Conservation (phyloP, 2,113 vertebrate species). For the Falcunculus frontatus region DNA sequence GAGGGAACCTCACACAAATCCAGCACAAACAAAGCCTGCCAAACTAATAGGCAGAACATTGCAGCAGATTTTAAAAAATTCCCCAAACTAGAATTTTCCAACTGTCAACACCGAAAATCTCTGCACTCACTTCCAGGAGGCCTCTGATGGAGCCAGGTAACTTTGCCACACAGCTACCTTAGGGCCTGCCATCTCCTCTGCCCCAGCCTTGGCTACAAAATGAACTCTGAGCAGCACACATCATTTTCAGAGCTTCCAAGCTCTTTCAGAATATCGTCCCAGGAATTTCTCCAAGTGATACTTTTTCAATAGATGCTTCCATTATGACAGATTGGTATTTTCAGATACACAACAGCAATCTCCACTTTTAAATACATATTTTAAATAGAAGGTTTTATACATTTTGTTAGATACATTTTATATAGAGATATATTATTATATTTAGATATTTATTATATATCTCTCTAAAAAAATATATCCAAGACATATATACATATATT, state of each 20-base stretch:
- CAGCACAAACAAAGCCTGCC: background rate
- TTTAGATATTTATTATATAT: background rate
- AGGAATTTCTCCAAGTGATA: background rate
- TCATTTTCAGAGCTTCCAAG: background rate
- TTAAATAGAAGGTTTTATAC: background rate
- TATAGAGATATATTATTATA: background rate
- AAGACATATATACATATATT: background rate
- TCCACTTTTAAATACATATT: background rate
- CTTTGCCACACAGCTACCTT: background rate
- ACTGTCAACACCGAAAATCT: background rate
- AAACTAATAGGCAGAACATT: background rate
- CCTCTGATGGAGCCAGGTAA: background rate
- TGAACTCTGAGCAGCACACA: background rate
- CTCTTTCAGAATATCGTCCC: background rate
- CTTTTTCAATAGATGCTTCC: background rate
- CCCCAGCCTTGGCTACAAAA: background rate
- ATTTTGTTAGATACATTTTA: background rate
- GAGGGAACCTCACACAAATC: background rate
- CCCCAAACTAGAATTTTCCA: background rate
- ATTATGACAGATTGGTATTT: background rate
- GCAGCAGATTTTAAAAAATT: background rate
- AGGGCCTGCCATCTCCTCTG: background rate
- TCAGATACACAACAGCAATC: background rate
- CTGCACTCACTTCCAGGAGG: background rate
- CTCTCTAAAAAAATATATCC: background rate